Conservation (phyloP, 2,113 vertebrate species). For the Hippocampus zosterae region DNA sequence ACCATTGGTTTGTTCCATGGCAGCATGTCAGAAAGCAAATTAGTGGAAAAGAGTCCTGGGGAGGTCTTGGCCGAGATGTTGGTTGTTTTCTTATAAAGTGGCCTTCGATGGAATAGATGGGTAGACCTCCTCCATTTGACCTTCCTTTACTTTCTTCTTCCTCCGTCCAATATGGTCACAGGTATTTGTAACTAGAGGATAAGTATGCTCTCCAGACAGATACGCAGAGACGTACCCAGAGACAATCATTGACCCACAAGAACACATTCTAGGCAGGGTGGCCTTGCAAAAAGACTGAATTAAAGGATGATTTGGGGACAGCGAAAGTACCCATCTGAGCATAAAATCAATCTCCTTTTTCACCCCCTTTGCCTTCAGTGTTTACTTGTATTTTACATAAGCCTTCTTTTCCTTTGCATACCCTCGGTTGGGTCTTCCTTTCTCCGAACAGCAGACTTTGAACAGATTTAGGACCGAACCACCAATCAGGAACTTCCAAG, state of each 20-base stretch:
- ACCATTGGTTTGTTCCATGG: conserved; percentile 46
- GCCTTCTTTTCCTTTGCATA: conserved; percentile 24
- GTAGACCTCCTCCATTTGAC: conserved; percentile 25
- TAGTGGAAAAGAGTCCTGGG: conserved; percentile 30
- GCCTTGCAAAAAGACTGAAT: conserved; percentile 48
- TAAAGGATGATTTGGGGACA: conserved; percentile 45
- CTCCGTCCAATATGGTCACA: conserved; percentile 2
- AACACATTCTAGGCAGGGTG: conserved; percentile 43
- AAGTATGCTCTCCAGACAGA: conserved; percentile 26
- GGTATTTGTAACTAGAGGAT: neutral
- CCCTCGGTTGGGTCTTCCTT: conserved; percentile 3
- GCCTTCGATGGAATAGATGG: conserved; percentile 28
- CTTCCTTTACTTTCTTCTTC: conserved; percentile 14
- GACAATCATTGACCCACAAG: conserved; percentile 30
- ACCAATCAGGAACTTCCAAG: conserved; percentile 25
- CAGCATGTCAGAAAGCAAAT: conserved; percentile 24
- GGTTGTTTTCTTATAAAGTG: conserved; percentile 28
- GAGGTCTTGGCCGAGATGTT: conserved; percentile 30
- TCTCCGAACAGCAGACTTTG: conserved; percentile 22
- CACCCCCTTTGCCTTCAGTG: conserved; percentile 22
- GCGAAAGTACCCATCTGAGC: conserved; percentile 32
- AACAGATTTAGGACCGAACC: conserved; percentile 22
- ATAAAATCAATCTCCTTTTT: conserved; percentile 18
- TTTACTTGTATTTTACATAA: conserved; percentile 51
- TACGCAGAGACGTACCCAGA: conserved; percentile 48